Evolutionary conservation across 2,113 vertebrate genomes (phyloP).

Genomic region (Zosterops borbonicus): DNA sequence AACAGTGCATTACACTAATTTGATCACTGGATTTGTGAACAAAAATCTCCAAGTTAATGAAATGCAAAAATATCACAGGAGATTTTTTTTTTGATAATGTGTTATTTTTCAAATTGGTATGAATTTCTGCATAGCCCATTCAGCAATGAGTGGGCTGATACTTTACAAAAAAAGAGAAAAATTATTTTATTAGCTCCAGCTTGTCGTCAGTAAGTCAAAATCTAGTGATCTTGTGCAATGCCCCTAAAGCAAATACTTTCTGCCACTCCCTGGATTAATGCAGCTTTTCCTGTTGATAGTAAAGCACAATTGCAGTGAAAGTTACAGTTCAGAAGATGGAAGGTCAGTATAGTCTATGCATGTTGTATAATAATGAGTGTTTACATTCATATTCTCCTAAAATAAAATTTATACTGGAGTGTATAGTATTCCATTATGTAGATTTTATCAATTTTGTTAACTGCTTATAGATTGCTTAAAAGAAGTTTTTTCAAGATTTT

Average conservation of each 20-base stretch:
- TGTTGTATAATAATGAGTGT: constrained; percentile 80
- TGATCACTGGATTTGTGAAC: constrained; percentile 44
- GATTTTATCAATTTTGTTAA: constrained; percentile 78
- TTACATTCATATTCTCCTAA: constrained; percentile 79
- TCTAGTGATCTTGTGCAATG: constrained; percentile 54
- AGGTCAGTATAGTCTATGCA: constrained; percentile 80
- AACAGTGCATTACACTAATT: constrained; percentile 72
- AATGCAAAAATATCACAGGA: neutral
- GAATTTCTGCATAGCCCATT: neutral
- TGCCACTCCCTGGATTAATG: constrained; percentile 58
- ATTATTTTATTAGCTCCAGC: constrained; percentile 9
- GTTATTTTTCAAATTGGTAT: neutral
- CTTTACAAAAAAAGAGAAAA: neutral
- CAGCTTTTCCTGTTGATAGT: constrained; percentile 58
- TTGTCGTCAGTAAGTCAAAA: constrained; percentile 39
- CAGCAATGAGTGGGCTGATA: neutral
- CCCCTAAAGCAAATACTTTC: constrained; percentile 49
- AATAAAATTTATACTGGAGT: constrained; percentile 70
- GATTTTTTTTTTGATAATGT: neutral
- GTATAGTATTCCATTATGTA: constrained; percentile 77
- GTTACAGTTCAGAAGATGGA: constrained; percentile 64
- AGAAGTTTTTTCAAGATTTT: constrained; percentile 77
- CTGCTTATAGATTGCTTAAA: constrained; percentile 80
- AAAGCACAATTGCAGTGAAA: constrained; percentile 75
- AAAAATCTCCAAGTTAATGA: constrained; percentile 16